Conservation (phyloP, 2,888 invertebrate species). For the Lysandra bellargus region DNA sequence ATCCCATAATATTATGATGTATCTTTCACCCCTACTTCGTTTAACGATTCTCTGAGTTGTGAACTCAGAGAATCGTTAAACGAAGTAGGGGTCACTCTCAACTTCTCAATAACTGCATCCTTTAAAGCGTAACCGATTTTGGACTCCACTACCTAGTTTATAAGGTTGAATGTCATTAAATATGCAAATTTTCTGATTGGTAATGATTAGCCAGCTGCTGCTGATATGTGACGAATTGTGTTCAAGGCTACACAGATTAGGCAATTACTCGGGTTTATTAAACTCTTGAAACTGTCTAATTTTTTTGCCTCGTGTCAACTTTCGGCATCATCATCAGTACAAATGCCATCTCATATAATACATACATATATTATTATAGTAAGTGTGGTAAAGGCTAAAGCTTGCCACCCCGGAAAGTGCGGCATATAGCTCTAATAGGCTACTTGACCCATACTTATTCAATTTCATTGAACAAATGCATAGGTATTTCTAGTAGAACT, state of each 20-base stretch:
- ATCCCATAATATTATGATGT: background rate
- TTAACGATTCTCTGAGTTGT: background rate
- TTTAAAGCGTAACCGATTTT: background rate
- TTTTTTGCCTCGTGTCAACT: background rate
- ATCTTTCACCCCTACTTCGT: background rate
- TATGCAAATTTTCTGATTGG: background rate
- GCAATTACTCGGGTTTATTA: conserved; percentile 24
- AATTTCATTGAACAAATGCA: no score
- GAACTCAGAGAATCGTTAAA: no score
- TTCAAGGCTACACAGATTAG: conserved; percentile 37
- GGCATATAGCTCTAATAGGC: no score
- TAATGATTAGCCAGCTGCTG: conserved; percentile 27
- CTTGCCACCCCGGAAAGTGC: no score
- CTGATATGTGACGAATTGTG: conserved; percentile 37
- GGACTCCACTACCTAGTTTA: background rate
- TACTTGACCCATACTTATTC: no score
- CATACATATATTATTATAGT: background rate
- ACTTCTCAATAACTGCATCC: background rate
- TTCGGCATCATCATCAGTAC: background rate
- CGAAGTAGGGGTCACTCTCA: background rate
- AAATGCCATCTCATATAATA: no score
- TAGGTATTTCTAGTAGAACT: no score
- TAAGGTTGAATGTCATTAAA: background rate
- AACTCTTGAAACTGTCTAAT: conserved; percentile 19
- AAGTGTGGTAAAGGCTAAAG: background rate